phyloP scores from a whole-genome alignment of 2,113 vertebrate species.

The Noctilio leporinus region DNA sequence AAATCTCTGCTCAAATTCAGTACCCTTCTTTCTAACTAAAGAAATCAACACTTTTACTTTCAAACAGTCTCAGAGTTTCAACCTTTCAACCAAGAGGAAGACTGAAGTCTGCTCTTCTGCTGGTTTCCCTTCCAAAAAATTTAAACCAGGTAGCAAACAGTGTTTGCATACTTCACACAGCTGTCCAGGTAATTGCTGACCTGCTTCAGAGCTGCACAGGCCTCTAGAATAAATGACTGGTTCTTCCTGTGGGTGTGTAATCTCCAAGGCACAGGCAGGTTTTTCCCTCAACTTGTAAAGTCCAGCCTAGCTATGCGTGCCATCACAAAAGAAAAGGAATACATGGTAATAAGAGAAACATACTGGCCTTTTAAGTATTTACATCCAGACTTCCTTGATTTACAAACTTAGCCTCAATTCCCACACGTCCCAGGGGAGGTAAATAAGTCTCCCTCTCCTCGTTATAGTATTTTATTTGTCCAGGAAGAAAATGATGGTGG shows the following conservation, averaged over 20 bases:
- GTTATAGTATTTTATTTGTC: not conserved
- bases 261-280: not conserved
- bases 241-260: not conserved
- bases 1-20: not conserved
- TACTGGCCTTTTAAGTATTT: not conserved
- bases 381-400: not conserved
- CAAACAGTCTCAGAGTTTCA: not conserved
- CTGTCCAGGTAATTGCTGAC: not conserved
- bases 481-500: not conserved
- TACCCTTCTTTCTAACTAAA: not conserved
- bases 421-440: not conserved
- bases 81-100: not conserved
- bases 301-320: fast-evolving
- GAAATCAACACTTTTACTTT: not conserved
- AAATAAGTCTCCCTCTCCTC: not conserved
- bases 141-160: not conserved
- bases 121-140: not conserved
- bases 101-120: not conserved
- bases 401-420: not conserved
- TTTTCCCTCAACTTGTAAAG: not conserved
- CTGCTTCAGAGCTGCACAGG: not conserved
- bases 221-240: not conserved
- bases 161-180: not conserved
- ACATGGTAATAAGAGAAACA: not conserved
- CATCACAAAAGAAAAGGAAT: not conserved